Evolutionary conservation across 2,888 invertebrate genomes (phyloP), one percentile per base, ranked within the genome.

Genomic region (Tholera decimalis): DNA sequence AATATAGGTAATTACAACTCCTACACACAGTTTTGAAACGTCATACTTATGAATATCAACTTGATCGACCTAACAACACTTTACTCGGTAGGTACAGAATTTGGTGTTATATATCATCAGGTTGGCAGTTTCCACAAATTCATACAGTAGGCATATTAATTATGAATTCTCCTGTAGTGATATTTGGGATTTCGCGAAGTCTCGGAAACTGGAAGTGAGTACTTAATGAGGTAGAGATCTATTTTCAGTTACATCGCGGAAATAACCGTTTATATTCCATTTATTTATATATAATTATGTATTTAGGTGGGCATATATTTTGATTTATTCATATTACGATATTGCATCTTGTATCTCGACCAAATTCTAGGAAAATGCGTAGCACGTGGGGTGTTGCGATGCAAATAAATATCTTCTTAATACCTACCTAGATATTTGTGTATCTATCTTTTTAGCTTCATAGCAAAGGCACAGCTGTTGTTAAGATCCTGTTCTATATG

Each of bases 11-110:
- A 15, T 26, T 55, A 37, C 37, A n/a, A 72, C 73, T 43, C 66
- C 49, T 63, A 61, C 59, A 44, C 73, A 60, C 30, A 56, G 53
- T 56, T 37, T 46, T 39, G 39, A 46, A 70, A 43, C 73, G 46
- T 41, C 65, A 46, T 64, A 22, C 37, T 53, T 37, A 49, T 39
- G 50, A 30, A 43, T 28, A n/a, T n/a, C n/a, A n/a, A 55, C 50
- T 54, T 54, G 39, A 47, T 39, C 35, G 20, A 46, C 50, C 24
- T 30, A 20, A 22, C 15, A 49, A 35, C 7, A 35, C 24, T 13
- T 58, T 30, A 13, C 20, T 50, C 6, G 28, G n/a, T 24, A 24
- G 13, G 2, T 66, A 35, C 18, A 6, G 35, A 44, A 26, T 28
- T 61, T 5, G 1, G 18, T 30, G 22, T n/a, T 28, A n/a, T 1